Percentiles rank a stretch among this genome's conserved stretches.
phyloP scores from a whole-genome alignment of 1,140 invertebrate genomes.

The Cyclina sinensis region DNA sequence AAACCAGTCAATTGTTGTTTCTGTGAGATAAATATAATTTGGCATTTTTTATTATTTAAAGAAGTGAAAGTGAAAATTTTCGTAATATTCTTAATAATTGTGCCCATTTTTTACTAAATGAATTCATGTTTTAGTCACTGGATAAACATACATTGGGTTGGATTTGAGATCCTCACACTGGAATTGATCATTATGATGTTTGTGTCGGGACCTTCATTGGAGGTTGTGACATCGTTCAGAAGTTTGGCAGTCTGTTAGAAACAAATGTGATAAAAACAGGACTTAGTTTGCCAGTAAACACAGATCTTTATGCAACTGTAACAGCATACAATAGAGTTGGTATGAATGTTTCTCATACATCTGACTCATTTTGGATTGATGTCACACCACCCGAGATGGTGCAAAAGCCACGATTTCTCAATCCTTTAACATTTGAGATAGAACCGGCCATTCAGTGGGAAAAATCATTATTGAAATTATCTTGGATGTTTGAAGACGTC shows the following conservation, averaged over 20 bases:
- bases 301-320: slow-evolving; percentile 69
- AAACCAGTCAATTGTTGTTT: no score
- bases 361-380: slow-evolving; percentile 70
- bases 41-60: no score
- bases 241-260: slow-evolving; percentile 30
- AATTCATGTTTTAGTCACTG: background rate
- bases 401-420: slow-evolving; percentile 14
- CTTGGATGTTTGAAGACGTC: slow-evolving; percentile 73
- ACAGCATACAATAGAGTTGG: slow-evolving; percentile 70
- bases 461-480: slow-evolving; percentile 65
- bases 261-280: slow-evolving; percentile 42
- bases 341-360: slow-evolving; percentile 51
- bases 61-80: no score
- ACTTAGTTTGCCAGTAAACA: slow-evolving; percentile 59
- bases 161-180: slow-evolving; percentile 75
- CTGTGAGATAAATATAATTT: no score
- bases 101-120: no score
- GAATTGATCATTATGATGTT: slow-evolving; percentile 68
- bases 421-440: background rate
- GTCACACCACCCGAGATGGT: slow-evolving; percentile 44
- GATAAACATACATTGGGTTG: slow-evolving; percentile 60
- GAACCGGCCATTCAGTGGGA: slow-evolving; percentile 50
- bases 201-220: slow-evolving; percentile 62
- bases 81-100: no score
- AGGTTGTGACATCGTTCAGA: slow-evolving; percentile 65